Conservation (phyloP, 2,797 vertebrate genomes). For the Microcaecilia unicolor region DNA sequence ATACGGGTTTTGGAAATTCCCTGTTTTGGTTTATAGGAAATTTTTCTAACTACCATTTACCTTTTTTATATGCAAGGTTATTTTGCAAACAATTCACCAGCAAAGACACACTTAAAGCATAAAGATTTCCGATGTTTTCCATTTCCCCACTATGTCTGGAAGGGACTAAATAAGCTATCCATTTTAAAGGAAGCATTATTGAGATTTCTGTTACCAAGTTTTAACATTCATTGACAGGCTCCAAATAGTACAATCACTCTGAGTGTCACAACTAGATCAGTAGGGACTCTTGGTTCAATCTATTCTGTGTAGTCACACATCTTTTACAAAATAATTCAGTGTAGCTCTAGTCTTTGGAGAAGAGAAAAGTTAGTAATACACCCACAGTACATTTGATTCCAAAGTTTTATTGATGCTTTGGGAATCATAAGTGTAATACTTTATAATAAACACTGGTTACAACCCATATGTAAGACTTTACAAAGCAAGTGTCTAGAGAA, state of each 20-base stretch:
- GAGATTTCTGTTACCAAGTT: slow-evolving; percentile 23
- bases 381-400: no score
- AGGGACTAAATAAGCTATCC: slow-evolving; percentile 23
- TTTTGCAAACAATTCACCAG: neutral
- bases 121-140: neutral
- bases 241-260: slow-evolving; percentile 12
- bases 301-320: slow-evolving; percentile 10
- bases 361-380: no score
- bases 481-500: no score
- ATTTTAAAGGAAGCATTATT: slow-evolving; percentile 20
- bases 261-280: slow-evolving; percentile 18
- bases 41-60: no score
- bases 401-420: no score
- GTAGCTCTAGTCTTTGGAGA: slow-evolving; percentile 2
- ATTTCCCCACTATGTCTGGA: slow-evolving; percentile 6
- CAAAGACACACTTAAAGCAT: neutral
- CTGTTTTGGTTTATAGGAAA: no score
- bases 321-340: slow-evolving; percentile 22
- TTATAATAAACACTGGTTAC: no score
- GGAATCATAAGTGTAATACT: no score
- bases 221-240: slow-evolving; percentile 24
- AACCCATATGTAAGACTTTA: no score
- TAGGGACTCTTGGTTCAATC: slow-evolving; percentile 28
- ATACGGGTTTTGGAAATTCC: no score
- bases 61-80: neutral